Evolutionary conservation across 2,888 invertebrate species (phyloP).

Genomic region (Eucera pruinosa): DNA sequence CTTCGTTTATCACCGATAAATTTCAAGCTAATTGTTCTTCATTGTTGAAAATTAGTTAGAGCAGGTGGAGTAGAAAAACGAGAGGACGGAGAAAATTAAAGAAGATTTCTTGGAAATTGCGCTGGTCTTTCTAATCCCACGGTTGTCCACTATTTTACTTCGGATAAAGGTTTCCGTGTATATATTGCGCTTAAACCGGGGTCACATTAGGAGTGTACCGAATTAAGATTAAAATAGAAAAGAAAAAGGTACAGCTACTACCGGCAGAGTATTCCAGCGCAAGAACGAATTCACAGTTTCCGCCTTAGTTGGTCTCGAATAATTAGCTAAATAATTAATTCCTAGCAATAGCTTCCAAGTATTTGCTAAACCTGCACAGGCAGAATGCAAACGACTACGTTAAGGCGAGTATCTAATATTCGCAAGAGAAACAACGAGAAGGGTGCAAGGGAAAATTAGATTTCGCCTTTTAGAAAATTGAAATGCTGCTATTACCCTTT

Average conservation of each 20-base stretch:
- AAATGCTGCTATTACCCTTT: constrained; percentile 21
- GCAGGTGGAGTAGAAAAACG: no score
- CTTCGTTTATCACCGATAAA: not conserved
- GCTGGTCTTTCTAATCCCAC: not conserved
- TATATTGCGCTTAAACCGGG: not conserved
- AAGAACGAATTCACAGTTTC: not conserved
- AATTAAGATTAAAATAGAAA: not conserved
- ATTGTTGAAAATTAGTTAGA: not conserved
- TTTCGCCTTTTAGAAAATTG: constrained; percentile 21
- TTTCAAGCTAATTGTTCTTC: constrained; percentile 3
- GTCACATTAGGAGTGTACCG: not conserved
- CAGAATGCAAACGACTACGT: constrained; percentile 2
- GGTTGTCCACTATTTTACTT: constrained; percentile 9
- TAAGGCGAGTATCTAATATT: constrained; percentile 12
- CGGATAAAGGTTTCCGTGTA: not conserved
- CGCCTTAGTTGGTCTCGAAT: not conserved
- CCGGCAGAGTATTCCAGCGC: not conserved
- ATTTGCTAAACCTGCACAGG: not conserved
- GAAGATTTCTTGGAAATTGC: constrained; percentile 4
- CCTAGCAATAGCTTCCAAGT: constrained; percentile 1
- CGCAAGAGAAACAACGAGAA: not conserved
- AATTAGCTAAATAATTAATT: constrained; percentile 29
- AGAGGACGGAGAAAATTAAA: not conserved
- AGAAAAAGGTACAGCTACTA: not conserved
- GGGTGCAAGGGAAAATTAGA: constrained; percentile 8